Evolutionary conservation across 2,113 vertebrate species (phyloP).

Genomic region (Brienomyrus longianalis): DNA sequence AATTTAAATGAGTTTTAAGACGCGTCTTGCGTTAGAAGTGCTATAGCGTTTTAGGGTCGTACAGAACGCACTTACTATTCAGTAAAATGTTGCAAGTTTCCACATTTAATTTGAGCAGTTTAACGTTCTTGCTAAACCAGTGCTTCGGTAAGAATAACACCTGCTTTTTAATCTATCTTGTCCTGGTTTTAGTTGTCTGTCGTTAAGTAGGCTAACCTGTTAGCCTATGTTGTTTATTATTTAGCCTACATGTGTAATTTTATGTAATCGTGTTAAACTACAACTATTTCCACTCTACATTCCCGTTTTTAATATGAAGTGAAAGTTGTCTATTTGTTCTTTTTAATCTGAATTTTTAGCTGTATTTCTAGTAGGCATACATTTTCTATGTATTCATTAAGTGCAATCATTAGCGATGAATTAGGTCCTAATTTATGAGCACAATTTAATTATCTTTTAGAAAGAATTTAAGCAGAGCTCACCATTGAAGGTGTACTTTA

Average conservation of each 20-base stretch:
- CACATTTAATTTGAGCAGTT: constrained; percentile 1
- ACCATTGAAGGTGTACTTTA: neutral
- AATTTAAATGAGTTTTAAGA: neutral
- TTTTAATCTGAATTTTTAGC: neutral
- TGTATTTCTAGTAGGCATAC: neutral
- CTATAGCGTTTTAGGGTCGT: neutral
- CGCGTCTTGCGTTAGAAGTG: constrained; percentile 24
- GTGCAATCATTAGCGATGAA: neutral
- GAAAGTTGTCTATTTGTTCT: neutral
- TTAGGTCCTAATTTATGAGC: neutral
- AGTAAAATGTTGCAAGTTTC: constrained; percentile 4
- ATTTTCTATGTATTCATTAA: neutral
- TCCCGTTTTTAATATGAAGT: neutral
- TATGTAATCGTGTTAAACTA: neutral
- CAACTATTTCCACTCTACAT: neutral
- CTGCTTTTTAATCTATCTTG: neutral
- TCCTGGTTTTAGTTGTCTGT: neutral
- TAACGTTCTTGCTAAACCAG: neutral
- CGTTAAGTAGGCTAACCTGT: neutral
- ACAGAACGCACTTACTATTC: neutral
- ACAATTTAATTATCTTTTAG: neutral
- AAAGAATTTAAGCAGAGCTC: neutral
- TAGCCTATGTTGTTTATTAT: neutral
- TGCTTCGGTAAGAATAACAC: constrained; percentile 36
- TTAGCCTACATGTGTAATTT: neutral